Evolutionary conservation across 2,888 invertebrate genomes (phyloP), one percentile per base, ranked within the genome.

Genomic region (Bugula neritina): DNA sequence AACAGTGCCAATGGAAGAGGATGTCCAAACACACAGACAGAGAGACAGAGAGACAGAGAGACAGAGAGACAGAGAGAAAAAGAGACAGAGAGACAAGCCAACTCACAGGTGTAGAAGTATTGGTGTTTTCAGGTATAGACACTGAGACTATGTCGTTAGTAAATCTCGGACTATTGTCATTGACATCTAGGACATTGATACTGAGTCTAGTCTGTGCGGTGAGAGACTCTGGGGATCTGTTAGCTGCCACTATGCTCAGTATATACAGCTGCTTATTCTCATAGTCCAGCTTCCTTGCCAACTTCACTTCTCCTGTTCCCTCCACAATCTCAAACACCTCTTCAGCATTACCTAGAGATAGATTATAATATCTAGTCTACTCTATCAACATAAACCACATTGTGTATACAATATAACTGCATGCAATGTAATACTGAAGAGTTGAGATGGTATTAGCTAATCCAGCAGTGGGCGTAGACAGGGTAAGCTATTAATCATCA

Each of bases 121-220:
- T 31, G 31, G 31, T 63, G 63, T 63, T 63, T 31, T 63, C 63
- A 25, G 31, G 31, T 13, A 54, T 43, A 13, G 63, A 52, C 10
- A 27, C 69, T 13, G 69, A 54, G 1, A 70, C 10, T 55, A 71
- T 73, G 75, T 83, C 84, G 80, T 90, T 89, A 73, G 90, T 84
- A 81, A 94, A 94, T 81, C 91, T 90, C 0, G 94, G 94, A 73
- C 91, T 90, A 86, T 94, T 94, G 85, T 94, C 94, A 85, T 96
- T 94, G 21, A 91, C 91, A 85, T 95, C 96, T 71, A 90, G 86
- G 69, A 95, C 88, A 78, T 89, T 88, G 73, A 96, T 88, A 35
- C 86, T 86, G 31, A 95, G 89, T 78, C 87, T 87, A 1, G 94
- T 89, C 77, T 87, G 88, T 75, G 93, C 90, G 35, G 92, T 91